phyloP scores from a whole-genome alignment of 2,888 invertebrate genomes.

The Leptogaster cylindrica region DNA sequence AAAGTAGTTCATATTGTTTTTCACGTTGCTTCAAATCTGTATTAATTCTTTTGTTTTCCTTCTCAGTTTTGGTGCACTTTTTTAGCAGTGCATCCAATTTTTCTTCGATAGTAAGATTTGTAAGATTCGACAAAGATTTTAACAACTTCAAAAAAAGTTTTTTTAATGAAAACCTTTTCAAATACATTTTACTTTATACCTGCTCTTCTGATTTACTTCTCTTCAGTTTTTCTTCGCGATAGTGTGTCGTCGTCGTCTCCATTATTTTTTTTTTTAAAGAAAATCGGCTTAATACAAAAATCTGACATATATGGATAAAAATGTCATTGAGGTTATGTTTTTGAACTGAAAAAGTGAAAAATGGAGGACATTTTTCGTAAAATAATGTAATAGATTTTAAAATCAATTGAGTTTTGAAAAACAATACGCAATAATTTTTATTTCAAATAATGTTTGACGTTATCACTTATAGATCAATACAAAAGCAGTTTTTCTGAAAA shows the following conservation, averaged over 20 bases:
- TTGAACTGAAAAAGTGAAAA: background rate
- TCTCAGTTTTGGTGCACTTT: slow-evolving; percentile 78
- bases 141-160: slow-evolving; percentile 65
- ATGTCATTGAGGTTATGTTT: slow-evolving; percentile 16
- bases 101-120: slow-evolving; percentile 70
- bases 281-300: background rate
- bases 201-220: slow-evolving; percentile 59
- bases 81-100: slow-evolving; percentile 74
- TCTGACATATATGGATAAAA: slow-evolving; percentile 18
- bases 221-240: slow-evolving; percentile 62
- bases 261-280: slow-evolving; percentile 48
- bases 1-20: slow-evolving; percentile 66
- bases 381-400: too few relatives aligned
- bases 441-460: too few relatives aligned
- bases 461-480: too few relatives aligned
- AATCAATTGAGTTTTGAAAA: too few relatives aligned
- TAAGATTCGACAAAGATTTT: slow-evolving; percentile 66
- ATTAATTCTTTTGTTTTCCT: slow-evolving; percentile 70
- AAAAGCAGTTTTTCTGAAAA: too few relatives aligned
- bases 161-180: background rate
- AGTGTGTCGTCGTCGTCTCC: slow-evolving; percentile 62
- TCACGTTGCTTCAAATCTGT: slow-evolving; percentile 68
- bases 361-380: background rate
- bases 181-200: slow-evolving; percentile 50
- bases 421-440: too few relatives aligned